phyloP scores from a whole-genome alignment of 1,140 invertebrate genomes.

The Cryptotermes secundus region DNA sequence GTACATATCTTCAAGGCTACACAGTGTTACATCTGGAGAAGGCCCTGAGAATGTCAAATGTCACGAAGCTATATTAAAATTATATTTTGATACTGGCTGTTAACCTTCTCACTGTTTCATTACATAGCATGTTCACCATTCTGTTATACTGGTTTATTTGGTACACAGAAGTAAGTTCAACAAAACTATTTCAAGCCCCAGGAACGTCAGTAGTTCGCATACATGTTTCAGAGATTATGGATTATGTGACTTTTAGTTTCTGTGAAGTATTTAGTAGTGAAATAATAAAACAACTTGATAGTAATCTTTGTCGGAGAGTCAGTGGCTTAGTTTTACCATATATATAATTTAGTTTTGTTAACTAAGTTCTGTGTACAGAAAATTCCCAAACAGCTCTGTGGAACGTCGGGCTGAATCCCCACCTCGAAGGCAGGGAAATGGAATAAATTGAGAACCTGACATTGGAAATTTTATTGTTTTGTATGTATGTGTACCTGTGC shows the following conservation, averaged over 20 bases:
- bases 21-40: too few relatives aligned
- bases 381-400: neutral
- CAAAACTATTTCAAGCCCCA: neutral
- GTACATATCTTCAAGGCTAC: too few relatives aligned
- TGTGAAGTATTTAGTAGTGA: too few relatives aligned
- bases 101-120: neutral
- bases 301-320: too few relatives aligned
- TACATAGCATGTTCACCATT: neutral
- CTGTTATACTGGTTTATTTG: neutral
- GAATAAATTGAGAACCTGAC: neutral
- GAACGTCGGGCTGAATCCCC: neutral
- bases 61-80: neutral
- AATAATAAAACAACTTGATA: too few relatives aligned
- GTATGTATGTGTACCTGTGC: neutral
- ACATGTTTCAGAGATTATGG: too few relatives aligned
- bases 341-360: too few relatives aligned
- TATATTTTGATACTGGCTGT: neutral
- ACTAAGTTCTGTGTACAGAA: neutral
- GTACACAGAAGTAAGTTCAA: neutral
- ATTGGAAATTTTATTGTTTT: neutral
- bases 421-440: neutral
- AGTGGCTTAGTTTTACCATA: too few relatives aligned
- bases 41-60: too few relatives aligned
- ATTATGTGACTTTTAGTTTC: too few relatives aligned
- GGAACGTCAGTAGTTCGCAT: too few relatives aligned